Conservation (phyloP, 2,797 vertebrate species). For the Coendou prehensilis region DNA sequence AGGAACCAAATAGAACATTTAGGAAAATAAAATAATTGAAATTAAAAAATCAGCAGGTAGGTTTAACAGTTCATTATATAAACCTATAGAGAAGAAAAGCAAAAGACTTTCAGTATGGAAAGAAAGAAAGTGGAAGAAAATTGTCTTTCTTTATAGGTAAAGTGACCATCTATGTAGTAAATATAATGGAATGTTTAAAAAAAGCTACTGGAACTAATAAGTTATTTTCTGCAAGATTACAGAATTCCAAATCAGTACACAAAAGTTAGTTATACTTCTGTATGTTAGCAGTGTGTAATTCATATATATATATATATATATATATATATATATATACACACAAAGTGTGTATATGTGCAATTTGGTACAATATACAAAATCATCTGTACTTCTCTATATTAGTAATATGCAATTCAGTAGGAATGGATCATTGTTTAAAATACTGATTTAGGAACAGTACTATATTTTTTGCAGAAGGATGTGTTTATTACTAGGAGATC, state of each 20-base stretch:
- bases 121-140: neutral
- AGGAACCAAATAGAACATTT: neutral
- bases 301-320: neutral
- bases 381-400: neutral
- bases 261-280: neutral
- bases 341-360: neutral
- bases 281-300: neutral
- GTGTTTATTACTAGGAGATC: neutral
- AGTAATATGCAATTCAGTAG: neutral
- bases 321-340: neutral
- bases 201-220: neutral
- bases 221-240: neutral
- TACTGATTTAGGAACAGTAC: neutral
- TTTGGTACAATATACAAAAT: neutral
- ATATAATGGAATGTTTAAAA: neutral
- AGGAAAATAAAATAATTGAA: constrained; percentile 35
- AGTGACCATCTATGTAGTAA: neutral
- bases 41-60: neutral
- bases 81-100: neutral
- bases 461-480: neutral
- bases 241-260: neutral
- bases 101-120: neutral
- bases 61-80: neutral
- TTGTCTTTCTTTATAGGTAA: neutral
- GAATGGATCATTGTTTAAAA: neutral